phyloP scores from a whole-genome alignment of 1,140 invertebrate species.

The Diabrotica virgifera region DNA sequence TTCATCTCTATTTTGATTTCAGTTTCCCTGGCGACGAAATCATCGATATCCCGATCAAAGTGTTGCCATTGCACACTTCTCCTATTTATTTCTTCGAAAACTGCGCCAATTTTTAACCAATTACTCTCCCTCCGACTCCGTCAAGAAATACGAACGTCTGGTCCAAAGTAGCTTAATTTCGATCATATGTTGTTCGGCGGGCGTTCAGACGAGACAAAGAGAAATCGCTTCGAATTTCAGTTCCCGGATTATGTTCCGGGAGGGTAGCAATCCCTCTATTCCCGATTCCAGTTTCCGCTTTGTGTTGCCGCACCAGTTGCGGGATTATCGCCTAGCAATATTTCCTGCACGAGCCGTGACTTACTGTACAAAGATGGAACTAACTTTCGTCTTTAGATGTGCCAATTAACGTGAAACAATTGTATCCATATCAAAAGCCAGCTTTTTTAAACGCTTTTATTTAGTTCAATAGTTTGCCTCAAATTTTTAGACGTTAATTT shows the following conservation, averaged over 20 bases:
- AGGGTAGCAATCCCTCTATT: neutral
- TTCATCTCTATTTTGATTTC: no score
- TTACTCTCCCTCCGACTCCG: neutral
- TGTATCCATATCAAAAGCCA: no score
- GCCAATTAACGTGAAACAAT: conserved; percentile 4
- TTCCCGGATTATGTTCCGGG: conserved; percentile 12
- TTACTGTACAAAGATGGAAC: conserved; percentile 8
- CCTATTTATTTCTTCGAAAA: no score
- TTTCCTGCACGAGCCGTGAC: conserved; percentile 8
- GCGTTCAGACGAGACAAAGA: conserved; percentile 9
- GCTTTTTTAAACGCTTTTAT: no score
- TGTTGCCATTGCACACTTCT: no score
- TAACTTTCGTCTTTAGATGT: conserved; percentile 4
- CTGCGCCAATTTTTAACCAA: no score
- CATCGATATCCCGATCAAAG: no score
- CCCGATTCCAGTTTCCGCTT: neutral
- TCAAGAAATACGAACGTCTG: neutral
- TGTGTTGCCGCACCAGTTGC: conserved; percentile 9
- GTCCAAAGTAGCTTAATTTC: conserved; percentile 2
- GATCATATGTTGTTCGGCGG: conserved; percentile 12
- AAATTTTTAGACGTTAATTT: no score
- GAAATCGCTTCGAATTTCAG: conserved; percentile 10
- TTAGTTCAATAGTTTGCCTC: no score
- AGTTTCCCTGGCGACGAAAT: no score
- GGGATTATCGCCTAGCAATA: conserved; percentile 19